Evolutionary conservation across 2,113 vertebrate genomes (phyloP), one percentile per base, ranked within the genome.

Genomic region (Romanogobio albipinnatus): DNA sequence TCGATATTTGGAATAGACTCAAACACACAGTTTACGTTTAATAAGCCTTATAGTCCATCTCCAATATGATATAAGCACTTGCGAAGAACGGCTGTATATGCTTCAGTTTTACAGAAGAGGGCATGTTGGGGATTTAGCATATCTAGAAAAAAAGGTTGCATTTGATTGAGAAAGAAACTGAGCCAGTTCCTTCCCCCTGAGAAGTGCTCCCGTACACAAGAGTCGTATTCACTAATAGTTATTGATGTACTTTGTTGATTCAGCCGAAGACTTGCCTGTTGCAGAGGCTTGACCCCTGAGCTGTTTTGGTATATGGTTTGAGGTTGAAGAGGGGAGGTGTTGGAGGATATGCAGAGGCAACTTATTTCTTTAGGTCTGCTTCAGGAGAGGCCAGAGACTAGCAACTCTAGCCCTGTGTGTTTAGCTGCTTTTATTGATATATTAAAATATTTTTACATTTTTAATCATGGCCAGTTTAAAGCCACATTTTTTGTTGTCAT

Each of bases 151-250:
- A 93, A 92, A 91, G 88, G 90, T 92, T 88, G 85, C 87, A 77
- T 93, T 92, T 91, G 91, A 92, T 93, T 89, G 88, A 86, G 36
- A 81, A 68, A 84, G 87, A 92, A 90, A 87, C 85, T 26, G 58
- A 90, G 90, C 88, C 88, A 89, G 90, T 86, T 90, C 80, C 89
- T 88, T 90, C 87, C 80, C 88, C 90, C 92, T 88, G 79, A 58
- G 86, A 87, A 62, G 90, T 85, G 87, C 76, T 85, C 87, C 79
- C 79, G 56, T 89, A 81, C 89, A 93, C 93, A 96, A 93, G 92
- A 91, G 91, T 93, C 90, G 89, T 91, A 95, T 96, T 96, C 94
- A 95, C 89, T 85, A 56, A 88, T 88, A 89, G 87, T 90, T 93
- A 89, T 92, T 92, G 88, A 92, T 95, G 91, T 88, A 81, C 86